Evolutionary conservation across 1,140 invertebrate genomes (phyloP).

Genomic region (Acromyrmex charruanus): DNA sequence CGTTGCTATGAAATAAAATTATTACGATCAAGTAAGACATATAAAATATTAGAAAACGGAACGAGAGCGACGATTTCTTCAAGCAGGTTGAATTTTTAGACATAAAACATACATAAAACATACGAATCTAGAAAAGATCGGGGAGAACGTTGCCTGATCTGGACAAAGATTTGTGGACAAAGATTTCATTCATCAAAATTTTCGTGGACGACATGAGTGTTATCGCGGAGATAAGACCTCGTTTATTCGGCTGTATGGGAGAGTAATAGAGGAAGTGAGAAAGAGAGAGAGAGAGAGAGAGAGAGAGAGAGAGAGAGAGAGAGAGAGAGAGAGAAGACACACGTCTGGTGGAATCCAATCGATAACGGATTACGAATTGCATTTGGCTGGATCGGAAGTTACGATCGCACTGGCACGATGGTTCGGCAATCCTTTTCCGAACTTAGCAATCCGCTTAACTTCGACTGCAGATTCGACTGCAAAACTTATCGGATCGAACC

Average conservation of each 20-base stretch:
- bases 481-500: constrained; percentile 68
- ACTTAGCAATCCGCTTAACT: constrained; percentile 80
- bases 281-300: no score
- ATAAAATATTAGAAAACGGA: neutral
- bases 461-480: constrained; percentile 67
- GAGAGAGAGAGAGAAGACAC: neutral
- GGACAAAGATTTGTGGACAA: neutral
- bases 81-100: neutral
- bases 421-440: constrained; percentile 72
- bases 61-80: neutral
- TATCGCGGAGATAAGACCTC: neutral
- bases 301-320: no score
- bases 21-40: neutral
- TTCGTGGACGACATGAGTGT: neutral
- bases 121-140: no score
- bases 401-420: constrained; percentile 58
- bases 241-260: neutral
- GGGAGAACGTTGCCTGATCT: neutral
- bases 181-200: constrained; percentile 18
- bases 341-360: constrained; percentile 7
- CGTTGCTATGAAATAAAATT: neutral
- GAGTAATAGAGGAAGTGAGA: neutral
- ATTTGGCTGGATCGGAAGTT: constrained; percentile 39
- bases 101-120: neutral
- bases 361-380: constrained; percentile 55